A percentile compares a stretch with the other conserved stretches of the same genome.
Evolutionary conservation across 1,140 invertebrate genomes (phyloP).

Genomic region (Phymorhynchus buccinoides): DNA sequence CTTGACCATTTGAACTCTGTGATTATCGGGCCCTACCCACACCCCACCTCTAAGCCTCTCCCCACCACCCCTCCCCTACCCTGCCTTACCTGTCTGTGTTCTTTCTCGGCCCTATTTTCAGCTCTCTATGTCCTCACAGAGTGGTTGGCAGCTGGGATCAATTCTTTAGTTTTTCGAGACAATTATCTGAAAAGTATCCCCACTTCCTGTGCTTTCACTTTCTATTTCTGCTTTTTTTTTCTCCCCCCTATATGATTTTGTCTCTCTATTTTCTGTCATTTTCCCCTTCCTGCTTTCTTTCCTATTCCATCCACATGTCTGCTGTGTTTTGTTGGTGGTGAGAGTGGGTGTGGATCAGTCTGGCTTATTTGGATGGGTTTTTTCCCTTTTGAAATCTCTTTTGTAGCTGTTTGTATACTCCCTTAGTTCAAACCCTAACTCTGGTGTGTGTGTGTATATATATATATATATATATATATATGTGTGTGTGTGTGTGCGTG

Average conservation of each 20-base stretch:
- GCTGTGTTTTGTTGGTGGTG: background rate
- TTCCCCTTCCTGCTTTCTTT: background rate
- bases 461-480: background rate
- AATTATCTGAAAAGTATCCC: background rate
- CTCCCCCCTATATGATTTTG: background rate
- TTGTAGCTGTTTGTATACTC: too few relatives aligned
- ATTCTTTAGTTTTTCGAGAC: background rate
- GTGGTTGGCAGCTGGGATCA: background rate
- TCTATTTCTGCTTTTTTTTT: background rate
- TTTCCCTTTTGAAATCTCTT: too few relatives aligned
- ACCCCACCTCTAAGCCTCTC: background rate
- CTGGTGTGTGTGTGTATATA: background rate
- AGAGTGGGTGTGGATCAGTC: background rate
- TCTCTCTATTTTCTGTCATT: background rate
- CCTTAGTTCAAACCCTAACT: too few relatives aligned
- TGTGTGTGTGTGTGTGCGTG: background rate
- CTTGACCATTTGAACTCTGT: too few relatives aligned
- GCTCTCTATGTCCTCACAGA: background rate
- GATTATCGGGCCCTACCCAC: background rate
- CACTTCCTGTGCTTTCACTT: background rate
- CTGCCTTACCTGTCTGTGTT: too few relatives aligned
- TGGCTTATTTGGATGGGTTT: too few relatives aligned
- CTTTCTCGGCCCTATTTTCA: too few relatives aligned
- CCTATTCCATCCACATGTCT: too few relatives aligned
- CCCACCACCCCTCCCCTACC: background rate